Conservation (phyloP, 2,888 invertebrate species). For the Ophion ventricosus region DNA sequence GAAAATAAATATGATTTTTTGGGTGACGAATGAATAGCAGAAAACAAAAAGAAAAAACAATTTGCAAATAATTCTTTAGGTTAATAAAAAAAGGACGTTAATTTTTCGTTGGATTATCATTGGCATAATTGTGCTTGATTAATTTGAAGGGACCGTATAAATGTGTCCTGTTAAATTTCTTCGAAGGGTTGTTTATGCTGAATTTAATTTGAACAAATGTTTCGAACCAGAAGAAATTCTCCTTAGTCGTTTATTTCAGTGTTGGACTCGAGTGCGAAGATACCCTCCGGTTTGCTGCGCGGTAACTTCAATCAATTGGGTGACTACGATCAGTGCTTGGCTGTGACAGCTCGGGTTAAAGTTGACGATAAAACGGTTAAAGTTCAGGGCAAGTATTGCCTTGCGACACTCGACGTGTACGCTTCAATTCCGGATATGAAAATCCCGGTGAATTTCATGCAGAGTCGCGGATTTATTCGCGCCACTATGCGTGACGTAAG, state of each 20-base stretch:
- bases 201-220: slow-evolving; percentile 3
- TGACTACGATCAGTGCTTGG: slow-evolving; percentile 89
- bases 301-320: slow-evolving; percentile 90
- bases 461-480: slow-evolving; percentile 87
- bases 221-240: slow-evolving; percentile 63
- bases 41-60: too few relatives aligned
- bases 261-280: slow-evolving; percentile 89
- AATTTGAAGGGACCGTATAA: too few relatives aligned
- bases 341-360: slow-evolving; percentile 85
- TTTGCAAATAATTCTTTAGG: too few relatives aligned
- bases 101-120: too few relatives aligned
- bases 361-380: slow-evolving; percentile 86
- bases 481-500: slow-evolving; percentile 87
- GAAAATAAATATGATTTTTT: too few relatives aligned
- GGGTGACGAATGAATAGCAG: too few relatives aligned
- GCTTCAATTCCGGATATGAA: slow-evolving; percentile 86
- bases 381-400: slow-evolving; percentile 89
- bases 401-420: slow-evolving; percentile 87
- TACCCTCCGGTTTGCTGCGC: slow-evolving; percentile 88
- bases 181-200: too few relatives aligned
- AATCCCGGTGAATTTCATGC: slow-evolving; percentile 87
- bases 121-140: too few relatives aligned
- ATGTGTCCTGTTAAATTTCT: too few relatives aligned
- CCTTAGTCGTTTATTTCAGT: slow-evolving; percentile 84
- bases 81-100: too few relatives aligned